Evolutionary conservation across 1,140 invertebrate species (phyloP).

Genomic region (Drosophila sturtevanti): DNA sequence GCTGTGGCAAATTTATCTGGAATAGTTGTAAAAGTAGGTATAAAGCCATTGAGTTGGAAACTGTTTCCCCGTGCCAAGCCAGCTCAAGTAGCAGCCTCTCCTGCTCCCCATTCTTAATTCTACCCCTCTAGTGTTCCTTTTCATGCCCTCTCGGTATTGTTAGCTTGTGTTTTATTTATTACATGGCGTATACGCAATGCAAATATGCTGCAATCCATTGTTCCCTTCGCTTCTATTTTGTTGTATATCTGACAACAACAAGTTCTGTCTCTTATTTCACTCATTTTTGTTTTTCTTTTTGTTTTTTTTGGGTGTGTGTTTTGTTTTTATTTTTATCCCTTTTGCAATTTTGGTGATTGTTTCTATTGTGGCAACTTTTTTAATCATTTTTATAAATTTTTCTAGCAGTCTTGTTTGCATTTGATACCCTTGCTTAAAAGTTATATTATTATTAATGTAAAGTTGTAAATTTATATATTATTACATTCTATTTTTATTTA

Average conservation of each 20-base stretch:
- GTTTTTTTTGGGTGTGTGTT: background rate
- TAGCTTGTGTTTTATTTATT: constrained; percentile 62
- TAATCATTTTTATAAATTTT: constrained; percentile 74
- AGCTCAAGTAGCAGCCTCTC: constrained; percentile 53
- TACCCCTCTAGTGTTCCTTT: background rate
- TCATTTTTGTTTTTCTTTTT: constrained; percentile 20
- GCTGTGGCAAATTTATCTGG: constrained; percentile 66
- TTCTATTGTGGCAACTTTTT: constrained; percentile 71
- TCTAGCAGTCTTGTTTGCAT: background rate
- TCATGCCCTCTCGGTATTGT: background rate
- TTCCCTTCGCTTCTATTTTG: constrained; percentile 29
- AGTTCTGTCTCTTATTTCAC: constrained; percentile 13
- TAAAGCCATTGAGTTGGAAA: constrained; percentile 75
- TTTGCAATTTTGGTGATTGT: constrained; percentile 66
- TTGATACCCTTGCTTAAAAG: background rate
- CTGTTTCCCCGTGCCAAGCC: constrained; percentile 65
- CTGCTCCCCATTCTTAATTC: background rate
- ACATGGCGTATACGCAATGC: constrained; percentile 73
- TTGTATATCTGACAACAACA: constrained; percentile 36
- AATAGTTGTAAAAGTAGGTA: constrained; percentile 30
- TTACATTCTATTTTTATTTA: too few relatives aligned
- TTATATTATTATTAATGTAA: background rate
- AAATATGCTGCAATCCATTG: constrained; percentile 57
- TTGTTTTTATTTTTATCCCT: constrained; percentile 21
- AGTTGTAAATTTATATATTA: background rate